phyloP scores from a whole-genome alignment of 2,113 vertebrate species.

The Potamarius usumacintae region DNA sequence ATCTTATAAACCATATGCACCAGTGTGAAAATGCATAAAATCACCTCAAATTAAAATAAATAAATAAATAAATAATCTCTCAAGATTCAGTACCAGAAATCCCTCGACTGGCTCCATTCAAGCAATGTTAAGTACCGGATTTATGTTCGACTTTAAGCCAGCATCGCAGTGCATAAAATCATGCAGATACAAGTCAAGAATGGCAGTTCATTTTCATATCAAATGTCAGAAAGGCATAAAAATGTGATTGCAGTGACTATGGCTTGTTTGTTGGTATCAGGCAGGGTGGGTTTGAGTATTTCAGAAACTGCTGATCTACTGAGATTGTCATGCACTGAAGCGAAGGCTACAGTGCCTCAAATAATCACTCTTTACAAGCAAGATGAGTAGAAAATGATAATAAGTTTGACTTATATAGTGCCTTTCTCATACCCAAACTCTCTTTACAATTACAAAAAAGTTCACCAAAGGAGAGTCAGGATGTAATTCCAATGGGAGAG shows the following conservation, averaged over 20 bases:
- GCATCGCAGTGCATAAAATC: background rate
- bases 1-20: background rate
- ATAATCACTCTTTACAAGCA: background rate
- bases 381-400: background rate
- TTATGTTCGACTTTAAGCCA: background rate
- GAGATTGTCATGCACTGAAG: background rate
- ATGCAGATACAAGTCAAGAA: background rate
- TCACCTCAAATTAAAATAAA: background rate
- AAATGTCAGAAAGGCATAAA: background rate
- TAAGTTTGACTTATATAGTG: no score
- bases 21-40: background rate
- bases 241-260: background rate
- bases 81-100: background rate
- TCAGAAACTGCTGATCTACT: background rate
- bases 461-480: no score
- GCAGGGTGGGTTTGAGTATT: background rate
- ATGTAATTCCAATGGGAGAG: no score
- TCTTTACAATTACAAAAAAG: no score
- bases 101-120: background rate
- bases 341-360: background rate
- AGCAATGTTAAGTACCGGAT: background rate
- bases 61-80: background rate
- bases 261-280: background rate
- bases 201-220: background rate
- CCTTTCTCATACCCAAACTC: no score